A percentile compares a stretch with the other conserved stretches of the same genome.
Conservation (phyloP, 2,888 invertebrate genomes). For the Eupithecia vulgata region DNA sequence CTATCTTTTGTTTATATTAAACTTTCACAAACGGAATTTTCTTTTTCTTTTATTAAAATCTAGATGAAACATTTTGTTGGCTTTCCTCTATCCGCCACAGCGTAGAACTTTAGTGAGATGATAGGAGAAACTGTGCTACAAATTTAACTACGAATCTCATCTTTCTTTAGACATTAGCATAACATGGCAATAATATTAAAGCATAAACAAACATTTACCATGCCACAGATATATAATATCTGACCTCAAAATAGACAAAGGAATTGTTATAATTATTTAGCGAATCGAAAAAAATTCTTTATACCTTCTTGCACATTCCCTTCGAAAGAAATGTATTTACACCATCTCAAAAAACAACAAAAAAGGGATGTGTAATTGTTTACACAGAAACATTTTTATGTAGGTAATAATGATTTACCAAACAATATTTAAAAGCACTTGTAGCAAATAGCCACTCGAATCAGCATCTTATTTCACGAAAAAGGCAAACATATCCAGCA, state of each 20-base stretch:
- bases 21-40: neutral
- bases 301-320: neutral
- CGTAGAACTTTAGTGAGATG: constrained; percentile 21
- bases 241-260: no score
- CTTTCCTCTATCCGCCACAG: neutral
- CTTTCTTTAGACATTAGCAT: no score
- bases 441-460: neutral
- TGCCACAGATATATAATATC: no score
- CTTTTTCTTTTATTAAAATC: neutral
- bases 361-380: neutral
- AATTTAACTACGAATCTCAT: neutral
- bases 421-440: neutral
- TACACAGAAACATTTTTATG: neutral
- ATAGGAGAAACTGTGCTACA: constrained; percentile 26
- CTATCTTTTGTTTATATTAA: neutral
- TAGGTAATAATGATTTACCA: neutral
- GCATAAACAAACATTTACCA: no score
- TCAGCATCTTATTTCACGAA: constrained; percentile 4
- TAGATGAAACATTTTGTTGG: neutral
- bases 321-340: neutral
- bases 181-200: no score
- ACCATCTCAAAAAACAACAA: neutral
- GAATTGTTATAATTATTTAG: neutral
- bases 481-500: constrained; percentile 4
- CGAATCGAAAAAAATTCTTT: neutral